A percentile compares a stretch with the other conserved stretches of the same genome.
Conservation (phyloP, 2,888 invertebrate genomes). For the Sphinx pinastri region DNA sequence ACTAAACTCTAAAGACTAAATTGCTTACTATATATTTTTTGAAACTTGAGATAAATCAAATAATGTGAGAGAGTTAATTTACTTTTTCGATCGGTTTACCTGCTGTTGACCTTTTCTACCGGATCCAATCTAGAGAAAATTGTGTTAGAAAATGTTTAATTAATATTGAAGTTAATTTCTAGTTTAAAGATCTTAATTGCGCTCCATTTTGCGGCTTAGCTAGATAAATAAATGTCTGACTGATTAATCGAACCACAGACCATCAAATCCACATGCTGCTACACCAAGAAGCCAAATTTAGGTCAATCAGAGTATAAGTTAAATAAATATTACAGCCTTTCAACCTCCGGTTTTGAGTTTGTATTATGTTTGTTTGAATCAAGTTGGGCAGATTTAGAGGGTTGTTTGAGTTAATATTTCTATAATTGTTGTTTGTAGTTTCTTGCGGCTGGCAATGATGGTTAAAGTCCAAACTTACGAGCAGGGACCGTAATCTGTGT, state of each 20-base stretch:
- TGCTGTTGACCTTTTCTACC: too few species aligned
- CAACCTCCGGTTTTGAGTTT: neutral
- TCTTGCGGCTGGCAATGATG: neutral
- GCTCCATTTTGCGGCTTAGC: too few species aligned
- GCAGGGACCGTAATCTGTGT: neutral
- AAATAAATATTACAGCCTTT: neutral
- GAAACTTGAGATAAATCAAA: too few species aligned
- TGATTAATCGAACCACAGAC: too few species aligned
- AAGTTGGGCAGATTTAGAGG: neutral
- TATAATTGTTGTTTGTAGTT: slow-evolving; percentile 11
- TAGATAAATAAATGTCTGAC: too few species aligned
- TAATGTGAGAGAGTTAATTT: neutral
- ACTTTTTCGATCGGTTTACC: neutral
- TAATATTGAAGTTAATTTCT: too few species aligned
- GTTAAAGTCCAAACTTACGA: neutral
- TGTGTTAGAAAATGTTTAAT: too few species aligned
- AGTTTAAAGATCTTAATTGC: too few species aligned
- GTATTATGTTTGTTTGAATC: neutral
- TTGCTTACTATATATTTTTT: neutral
- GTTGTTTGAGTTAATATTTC: slow-evolving; percentile 13
- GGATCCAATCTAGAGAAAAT: too few species aligned
- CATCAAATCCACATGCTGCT: too few species aligned
- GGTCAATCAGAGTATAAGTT: neutral
- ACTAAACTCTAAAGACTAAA: neutral
- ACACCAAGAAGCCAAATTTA: too few species aligned